Conservation (phyloP, 1,140 invertebrate genomes). For the Drosophila suzukii region DNA sequence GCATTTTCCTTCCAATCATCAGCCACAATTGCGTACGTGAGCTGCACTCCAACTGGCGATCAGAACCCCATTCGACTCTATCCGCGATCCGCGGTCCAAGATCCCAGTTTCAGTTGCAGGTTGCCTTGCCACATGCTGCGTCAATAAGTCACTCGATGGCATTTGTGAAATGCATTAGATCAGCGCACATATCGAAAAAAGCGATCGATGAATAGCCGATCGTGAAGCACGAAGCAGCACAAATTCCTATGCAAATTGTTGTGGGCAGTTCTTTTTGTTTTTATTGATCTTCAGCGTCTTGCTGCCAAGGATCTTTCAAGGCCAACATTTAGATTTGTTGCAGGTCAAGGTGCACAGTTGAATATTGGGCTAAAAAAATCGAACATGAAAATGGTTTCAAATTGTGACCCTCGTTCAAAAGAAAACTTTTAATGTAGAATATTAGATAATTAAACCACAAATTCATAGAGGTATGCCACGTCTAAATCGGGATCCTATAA, state of each 20-base stretch:
- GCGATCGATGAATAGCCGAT: neutral
- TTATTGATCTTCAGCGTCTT: conserved; percentile 13
- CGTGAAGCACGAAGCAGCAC: conserved; percentile 3
- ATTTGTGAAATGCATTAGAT: conserved; percentile 50
- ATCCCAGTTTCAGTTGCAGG: conserved; percentile 37
- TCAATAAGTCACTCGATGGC: conserved; percentile 58
- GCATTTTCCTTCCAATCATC: conserved; percentile 52
- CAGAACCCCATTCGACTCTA: conserved; percentile 2
- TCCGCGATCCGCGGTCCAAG: conserved; percentile 3
- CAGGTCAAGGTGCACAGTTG: conserved; percentile 14
- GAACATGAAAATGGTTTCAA: too few relatives aligned
- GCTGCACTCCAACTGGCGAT: conserved; percentile 27
- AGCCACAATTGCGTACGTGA: conserved; percentile 60
- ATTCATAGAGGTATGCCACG: too few relatives aligned
- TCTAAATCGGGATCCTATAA: too few relatives aligned
- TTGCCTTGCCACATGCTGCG: conserved; percentile 50
- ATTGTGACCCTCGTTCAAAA: too few relatives aligned
- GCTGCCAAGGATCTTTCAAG: neutral
- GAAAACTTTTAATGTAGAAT: too few relatives aligned
- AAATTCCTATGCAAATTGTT: conserved; percentile 47
- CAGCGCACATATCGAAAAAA: conserved; percentile 26
- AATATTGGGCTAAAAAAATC: neutral
- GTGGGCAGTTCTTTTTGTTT: neutral
- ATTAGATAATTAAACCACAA: too few relatives aligned
- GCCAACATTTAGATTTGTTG: neutral